Base-by-base conservation (phyloP, 2,113 vertebrate genomes). In the Ornithorhynchus anatinus region DNA sequence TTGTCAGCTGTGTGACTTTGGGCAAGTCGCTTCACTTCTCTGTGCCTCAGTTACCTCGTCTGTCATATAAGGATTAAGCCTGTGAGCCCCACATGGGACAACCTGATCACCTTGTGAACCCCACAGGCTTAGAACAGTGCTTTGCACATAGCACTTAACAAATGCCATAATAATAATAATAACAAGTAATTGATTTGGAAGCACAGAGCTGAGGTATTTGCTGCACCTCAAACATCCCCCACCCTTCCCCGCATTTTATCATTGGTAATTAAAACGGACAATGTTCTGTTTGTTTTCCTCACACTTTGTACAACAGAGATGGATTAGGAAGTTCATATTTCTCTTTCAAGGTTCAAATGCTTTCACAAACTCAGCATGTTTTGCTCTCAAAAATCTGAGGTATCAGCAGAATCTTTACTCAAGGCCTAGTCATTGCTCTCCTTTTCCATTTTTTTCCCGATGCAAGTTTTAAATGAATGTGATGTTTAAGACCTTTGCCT, bases 301-400 rank as follows among this genome's bases (percentile, higher is more conserved):
- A 77, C 75, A 83, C 82, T 80, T 86, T 86, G 80, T 67, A 73
- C 75, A 87, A 83, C 81, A 78, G 44, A 86, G 81, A 90, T 87
- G 89, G 89, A 88, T 90, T 90, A 90, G 84, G 86, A 89, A 86
- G 89, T 90, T 86, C 86, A 73, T 71, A 83, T 86, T 89, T 88
- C 89, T 84, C 89, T 90, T 90, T 90, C 87, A 90, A 83, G 89
- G 89, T 90, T 90, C 89, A 90, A 86, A 80, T 86, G 79, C 47
- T 89, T 88, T 47, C 75, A 88, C n/a, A n/a, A n/a, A n/a, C 10
- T 60, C 65, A 83, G 77, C 50, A 53, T 35, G 39, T 5, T 61
- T 57, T 69, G 75, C 81, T 67, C 77, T 64, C 54, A 64, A 81
- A n/a, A 84, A 79, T 69, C 51, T 50, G 56, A 59, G 48, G 54